These are phyloP conservation scores for Ornithoptera alexandrae DNA, from an alignment of 2,888 invertebrate genomes.

Conservation along the genomic window DNA sequence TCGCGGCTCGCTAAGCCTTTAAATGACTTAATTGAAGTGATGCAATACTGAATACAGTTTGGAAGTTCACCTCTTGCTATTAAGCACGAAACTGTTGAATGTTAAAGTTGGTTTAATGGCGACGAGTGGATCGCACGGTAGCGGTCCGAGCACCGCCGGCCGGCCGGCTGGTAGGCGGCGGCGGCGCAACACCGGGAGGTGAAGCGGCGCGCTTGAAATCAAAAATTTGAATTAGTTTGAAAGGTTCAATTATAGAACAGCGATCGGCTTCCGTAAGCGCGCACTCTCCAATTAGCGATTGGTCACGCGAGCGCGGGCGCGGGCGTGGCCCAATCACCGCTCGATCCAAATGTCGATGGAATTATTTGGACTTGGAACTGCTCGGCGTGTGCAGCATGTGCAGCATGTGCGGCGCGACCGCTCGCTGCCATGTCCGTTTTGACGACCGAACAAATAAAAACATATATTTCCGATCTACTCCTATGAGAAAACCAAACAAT, in stretches of 20 bases:
- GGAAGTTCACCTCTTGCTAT: too few relatives aligned
- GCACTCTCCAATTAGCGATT: constrained; percentile 78
- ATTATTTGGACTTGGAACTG: constrained; percentile 76
- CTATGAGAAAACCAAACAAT: too few relatives aligned
- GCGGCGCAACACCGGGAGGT: constrained; percentile 49
- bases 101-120: constrained; percentile 29
- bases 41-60: too few relatives aligned
- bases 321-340: constrained; percentile 55
- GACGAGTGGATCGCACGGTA: constrained; percentile 17
- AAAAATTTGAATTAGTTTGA: constrained; percentile 69
- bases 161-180: constrained; percentile 26
- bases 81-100: neutral
- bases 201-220: constrained; percentile 66
- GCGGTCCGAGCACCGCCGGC: constrained; percentile 10
- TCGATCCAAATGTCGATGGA: constrained; percentile 67
- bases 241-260: constrained; percentile 72
- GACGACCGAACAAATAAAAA: too few relatives aligned
- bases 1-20: too few relatives aligned
- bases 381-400: constrained; percentile 39
- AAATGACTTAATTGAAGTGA: too few relatives aligned
- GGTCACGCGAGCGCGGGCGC: constrained; percentile 63
- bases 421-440: too few relatives aligned
- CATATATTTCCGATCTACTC: too few relatives aligned
- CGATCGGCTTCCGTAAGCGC: constrained; percentile 75
- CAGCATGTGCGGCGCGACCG: neutral